These are phyloP conservation scores for Acanthisitta chloris DNA, from an alignment of 2,113 vertebrate species.

Conservation along the genomic window DNA sequence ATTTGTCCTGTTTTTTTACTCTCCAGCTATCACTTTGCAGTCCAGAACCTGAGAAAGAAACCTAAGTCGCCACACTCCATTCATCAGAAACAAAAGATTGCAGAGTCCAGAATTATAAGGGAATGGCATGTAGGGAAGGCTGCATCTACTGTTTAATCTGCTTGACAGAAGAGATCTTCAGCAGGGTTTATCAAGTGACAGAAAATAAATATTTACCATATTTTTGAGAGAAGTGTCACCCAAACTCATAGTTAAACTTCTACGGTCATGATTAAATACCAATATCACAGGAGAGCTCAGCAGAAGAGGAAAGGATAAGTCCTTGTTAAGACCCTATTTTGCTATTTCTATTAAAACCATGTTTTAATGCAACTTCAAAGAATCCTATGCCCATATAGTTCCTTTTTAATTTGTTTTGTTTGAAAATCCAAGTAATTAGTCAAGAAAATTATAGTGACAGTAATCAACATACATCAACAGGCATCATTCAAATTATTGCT, in stretches of 20 bases:
- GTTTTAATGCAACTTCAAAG: not conserved
- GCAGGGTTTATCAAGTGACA: not conserved
- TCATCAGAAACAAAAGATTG: not conserved
- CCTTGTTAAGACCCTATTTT: not conserved
- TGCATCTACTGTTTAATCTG: not conserved
- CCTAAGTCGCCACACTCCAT: not conserved
- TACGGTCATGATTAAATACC: not conserved
- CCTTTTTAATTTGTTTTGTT: not conserved
- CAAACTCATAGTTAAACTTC: not conserved
- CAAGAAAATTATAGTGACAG: not conserved
- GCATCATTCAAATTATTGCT: not conserved
- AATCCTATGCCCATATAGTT: not conserved
- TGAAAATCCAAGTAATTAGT: not conserved
- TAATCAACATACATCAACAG: not conserved
- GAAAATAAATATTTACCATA: not conserved
- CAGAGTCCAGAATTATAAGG: not conserved
- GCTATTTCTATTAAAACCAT: not conserved
- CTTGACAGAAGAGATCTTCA: not conserved
- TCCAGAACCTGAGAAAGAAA: not conserved
- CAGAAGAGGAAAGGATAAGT: not conserved
- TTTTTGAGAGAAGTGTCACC: not conserved
- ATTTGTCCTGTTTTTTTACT: not conserved
- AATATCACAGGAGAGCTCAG: not conserved
- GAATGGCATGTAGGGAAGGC: not conserved
- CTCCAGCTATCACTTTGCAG: not conserved